Evolutionary conservation across 2,113 vertebrate species (phyloP), one percentile per base, ranked within the genome.

Genomic region (Candoia aspera): DNA sequence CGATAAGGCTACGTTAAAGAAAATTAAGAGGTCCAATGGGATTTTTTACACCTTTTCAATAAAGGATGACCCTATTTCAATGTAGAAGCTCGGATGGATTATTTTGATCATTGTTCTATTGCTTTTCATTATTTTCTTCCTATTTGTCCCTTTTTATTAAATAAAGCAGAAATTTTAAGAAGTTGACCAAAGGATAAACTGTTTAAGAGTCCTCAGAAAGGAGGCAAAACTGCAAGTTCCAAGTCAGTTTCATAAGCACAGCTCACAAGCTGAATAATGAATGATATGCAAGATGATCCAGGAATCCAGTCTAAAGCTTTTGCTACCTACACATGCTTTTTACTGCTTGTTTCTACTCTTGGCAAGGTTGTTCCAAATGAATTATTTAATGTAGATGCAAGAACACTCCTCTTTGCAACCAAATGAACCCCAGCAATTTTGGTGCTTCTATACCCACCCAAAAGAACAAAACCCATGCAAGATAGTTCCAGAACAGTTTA

Each of bases 401-500:
- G 8, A 86, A 91, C 8, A 79, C 33, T 37, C 17, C 33, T 37
- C 68, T 79, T 79, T 37, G n/a, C 68, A 79, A 37, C n/a, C 68
- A 79, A 79, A 21, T 42, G 21, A 57, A 83, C n/a, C 6, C 53
- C 53, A 10, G 46, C 1, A 24, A 23, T 10, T 57, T 29, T 9
- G 73, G 21, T 37, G 73, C 73, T 79, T 79, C 21, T 3, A 8
- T 33, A 79, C 33, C 17, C 33, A 79, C 26, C 73, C 73, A 21
- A 84, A 12, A 90, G 62, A 5, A 33, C n/a, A 88, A 42, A 12
- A 37, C 24, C 21, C 4, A 42, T 42, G 24, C 58, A 87, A 62
- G 87, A 33, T n/a, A 84, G 55, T 87, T 83, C 87, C 49, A 33
- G 85, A 87, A 83, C 85, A 53, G 62, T 96, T 97, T 97, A 97